Evolutionary conservation across 2,888 invertebrate species (phyloP).

Genomic region (Archips xylosteana): DNA sequence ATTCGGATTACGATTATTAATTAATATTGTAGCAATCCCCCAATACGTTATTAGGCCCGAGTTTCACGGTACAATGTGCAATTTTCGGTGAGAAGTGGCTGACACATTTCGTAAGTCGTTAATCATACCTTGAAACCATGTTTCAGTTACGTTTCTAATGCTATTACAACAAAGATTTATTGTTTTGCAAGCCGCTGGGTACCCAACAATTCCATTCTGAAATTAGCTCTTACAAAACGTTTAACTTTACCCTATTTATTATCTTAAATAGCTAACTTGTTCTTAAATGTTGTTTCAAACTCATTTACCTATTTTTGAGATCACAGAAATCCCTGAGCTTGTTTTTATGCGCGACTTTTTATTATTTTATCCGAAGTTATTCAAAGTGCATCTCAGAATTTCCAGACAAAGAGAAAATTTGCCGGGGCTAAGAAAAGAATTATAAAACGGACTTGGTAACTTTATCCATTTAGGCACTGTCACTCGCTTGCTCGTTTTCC

Average conservation of each 20-base stretch:
- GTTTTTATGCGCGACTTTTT: constrained; percentile 2
- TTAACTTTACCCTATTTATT: constrained; percentile 13
- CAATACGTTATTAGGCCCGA: background rate
- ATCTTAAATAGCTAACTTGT: constrained; percentile 2
- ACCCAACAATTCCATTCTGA: constrained; percentile 8
- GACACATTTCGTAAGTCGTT: constrained; percentile 23
- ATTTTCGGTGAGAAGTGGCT: constrained; percentile 25
- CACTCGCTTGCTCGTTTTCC: too few relatives aligned
- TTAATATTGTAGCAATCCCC: background rate
- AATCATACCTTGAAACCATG: constrained; percentile 33
- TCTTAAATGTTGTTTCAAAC: constrained; percentile 7
- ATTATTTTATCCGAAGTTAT: constrained; percentile 8
- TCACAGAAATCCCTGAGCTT: constrained; percentile 5
- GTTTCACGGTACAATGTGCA: constrained; percentile 8
- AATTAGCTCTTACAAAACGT: constrained; percentile 12
- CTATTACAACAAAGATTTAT: constrained; percentile 31
- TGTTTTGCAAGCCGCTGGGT: constrained; percentile 18
- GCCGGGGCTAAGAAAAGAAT: constrained; percentile 5
- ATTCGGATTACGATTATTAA: background rate
- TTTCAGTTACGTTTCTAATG: constrained; percentile 24
- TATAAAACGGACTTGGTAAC: constrained; percentile 18
- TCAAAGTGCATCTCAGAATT: constrained; percentile 4
- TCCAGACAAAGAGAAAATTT: constrained; percentile 12
- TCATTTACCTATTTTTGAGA: constrained; percentile 1
- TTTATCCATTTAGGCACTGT: background rate